Evolutionary conservation across 1,140 invertebrate species (phyloP), one percentile per base, ranked within the genome.

Genomic region (Aphidius ervi): DNA sequence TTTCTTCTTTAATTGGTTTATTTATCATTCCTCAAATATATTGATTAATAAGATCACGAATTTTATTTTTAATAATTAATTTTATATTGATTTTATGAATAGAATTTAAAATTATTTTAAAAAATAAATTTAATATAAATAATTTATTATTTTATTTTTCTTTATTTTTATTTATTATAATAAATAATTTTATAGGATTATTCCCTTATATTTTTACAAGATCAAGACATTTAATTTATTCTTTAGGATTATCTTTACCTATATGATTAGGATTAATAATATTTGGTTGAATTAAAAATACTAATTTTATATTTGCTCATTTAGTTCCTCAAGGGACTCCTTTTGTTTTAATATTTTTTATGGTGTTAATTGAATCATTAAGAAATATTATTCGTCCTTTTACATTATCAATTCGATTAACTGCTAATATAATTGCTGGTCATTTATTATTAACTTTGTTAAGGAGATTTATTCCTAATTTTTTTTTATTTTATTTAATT

Each of bases 371-470:
- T 81, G 81, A 84, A 84, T 77, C 77, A 56, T 83, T 84, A 77
- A 84, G 82, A 67, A 82, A 82, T 77, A 43, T 83, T 47, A 87
- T 88, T 79, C 85, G 84, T 6, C 86, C 85, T 7, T 69, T 78
- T 70, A 87, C 85, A 3, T 74, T 88, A 78, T 79, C 82, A 41
- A 78, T 88, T 55, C 86, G 86, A 62, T 70, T 88, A 78, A 80
- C 82, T 9, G 86, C 86, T 46, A 87, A 87, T 81, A 86, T 87
- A 83, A 86, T 87, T 80, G 85, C 86, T 9, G 86, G 86, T 0
- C 86, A 87, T 70, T 72, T 88, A 72, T 66, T 88, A 67, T 70
- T 87, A 81, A 82, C 78, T 8, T 69, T 87, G 67, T 67, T 85
- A 70, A 80, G 82, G 64, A 79, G 78, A 62, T 50, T 50, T 50